Base-by-base conservation (phyloP, 2,888 invertebrate species). In the Acanthoscelides obtectus region DNA sequence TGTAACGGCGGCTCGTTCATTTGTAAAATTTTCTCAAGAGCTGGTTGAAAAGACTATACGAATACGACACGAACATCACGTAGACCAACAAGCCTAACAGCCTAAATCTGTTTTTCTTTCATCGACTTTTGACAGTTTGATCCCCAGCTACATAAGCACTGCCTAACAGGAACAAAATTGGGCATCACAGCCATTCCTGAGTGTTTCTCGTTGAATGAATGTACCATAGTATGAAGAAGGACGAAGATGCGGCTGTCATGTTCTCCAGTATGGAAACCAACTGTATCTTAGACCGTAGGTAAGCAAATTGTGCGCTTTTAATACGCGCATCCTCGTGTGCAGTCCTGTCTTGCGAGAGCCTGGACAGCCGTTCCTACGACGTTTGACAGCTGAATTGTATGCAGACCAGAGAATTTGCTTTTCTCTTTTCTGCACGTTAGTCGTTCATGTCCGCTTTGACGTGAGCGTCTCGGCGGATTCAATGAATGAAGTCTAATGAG, bases 291-390 rank as follows among this genome's bases (percentile, higher is more conserved):
- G n/a, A 68, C 63, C 20, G 20, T 20, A 67, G n/a, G 67, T 66
- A 17, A 20, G 22, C 45, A 22, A 70, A 70, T 70, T 70, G 67
- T 70, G 20, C 64, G 66, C 64, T 64, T 45, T 66, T 22, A 65
- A 70, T 67, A 22, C 63, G 3, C 5, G 67, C 20, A 27, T 67
- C 70, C 20, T 22, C 22, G 22, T 70, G 67, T 70, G 66, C 20
- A 20, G 66, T 67, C 67, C 20, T 25, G 67, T 70, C 70, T 67
- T 20, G 66, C 27, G 1, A 22, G 45, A 66, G 27, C 22, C 8
- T 27, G 45, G 66, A 67, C 67, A 67, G 67, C n/a, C 20, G 22
- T 22, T 70, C 63, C 63, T 22, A 63, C n/a, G 1, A 21, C 6
- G 22, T 27, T 70, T n/a, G 22, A 66, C 27, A 70, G 17, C 67